Evolutionary conservation across 2,113 vertebrate genomes (phyloP).

Genomic region (Lathamus discolor): DNA sequence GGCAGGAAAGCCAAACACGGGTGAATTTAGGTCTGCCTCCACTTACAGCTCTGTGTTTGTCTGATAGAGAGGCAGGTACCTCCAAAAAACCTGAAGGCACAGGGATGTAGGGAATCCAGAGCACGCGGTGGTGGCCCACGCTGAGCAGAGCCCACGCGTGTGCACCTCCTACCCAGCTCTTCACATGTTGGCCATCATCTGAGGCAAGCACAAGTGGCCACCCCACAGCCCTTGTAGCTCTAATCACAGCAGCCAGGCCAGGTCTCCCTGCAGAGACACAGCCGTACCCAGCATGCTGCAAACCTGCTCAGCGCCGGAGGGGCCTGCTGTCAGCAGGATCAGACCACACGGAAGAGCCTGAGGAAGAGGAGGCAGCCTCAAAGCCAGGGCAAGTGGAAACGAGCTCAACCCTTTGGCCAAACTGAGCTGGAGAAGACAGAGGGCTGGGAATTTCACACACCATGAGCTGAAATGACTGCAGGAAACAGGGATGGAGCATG

Average conservation of each 20-base stretch:
- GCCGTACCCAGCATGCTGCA: background rate
- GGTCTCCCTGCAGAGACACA: background rate
- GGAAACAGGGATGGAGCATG: background rate
- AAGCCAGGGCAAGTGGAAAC: background rate
- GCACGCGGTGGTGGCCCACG: background rate
- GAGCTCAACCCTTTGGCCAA: background rate
- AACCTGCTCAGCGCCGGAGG: background rate
- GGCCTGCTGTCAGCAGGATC: background rate
- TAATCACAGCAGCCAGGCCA: background rate
- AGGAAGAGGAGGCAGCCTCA: background rate
- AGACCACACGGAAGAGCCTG: background rate
- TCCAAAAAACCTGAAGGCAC: background rate
- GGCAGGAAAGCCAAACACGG: background rate
- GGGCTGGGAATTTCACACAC: background rate
- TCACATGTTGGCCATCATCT: background rate
- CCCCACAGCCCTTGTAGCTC: background rate
- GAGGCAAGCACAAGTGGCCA: background rate
- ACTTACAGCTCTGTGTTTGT: background rate
- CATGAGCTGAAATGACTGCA: background rate
- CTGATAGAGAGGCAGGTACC: background rate
- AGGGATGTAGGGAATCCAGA: background rate
- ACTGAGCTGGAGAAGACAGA: background rate
- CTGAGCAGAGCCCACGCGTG: accelerated
- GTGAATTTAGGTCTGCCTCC: background rate
- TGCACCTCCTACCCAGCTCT: background rate